Percentiles rank a stretch among this genome's conserved stretches.
These are phyloP conservation scores for Apis mellifera DNA, from an alignment of 1,140 invertebrate genomes.

Conservation along the genomic window Amel_HAv3.1 CM009943.2:7575501-7576000, in stretches of 20 bases:
- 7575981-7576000: background rate
- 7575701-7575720: conserved; percentile 9
- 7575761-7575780: conserved; percentile 20
- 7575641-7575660: conserved; percentile 8
- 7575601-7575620: conserved; percentile 8
- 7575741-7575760: conserved; percentile 17
- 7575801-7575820: conserved; percentile 15
- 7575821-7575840: conserved; percentile 2
- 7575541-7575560: no score
- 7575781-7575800: conserved; percentile 14
- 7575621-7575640: conserved; percentile 18
- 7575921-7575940: conserved; percentile 23
- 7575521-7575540: no score
- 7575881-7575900: background rate
- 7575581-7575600: background rate
- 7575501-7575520: no score
- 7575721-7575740: conserved; percentile 36
- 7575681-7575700: background rate
- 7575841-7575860: background rate
- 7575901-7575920: background rate
- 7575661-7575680: background rate
- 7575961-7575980: background rate
- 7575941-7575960: conserved; percentile 19
- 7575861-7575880: background rate
- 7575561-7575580: background rate